phyloP scores from a whole-genome alignment of 2,113 vertebrate genomes.

The Neogale vison region DNA sequence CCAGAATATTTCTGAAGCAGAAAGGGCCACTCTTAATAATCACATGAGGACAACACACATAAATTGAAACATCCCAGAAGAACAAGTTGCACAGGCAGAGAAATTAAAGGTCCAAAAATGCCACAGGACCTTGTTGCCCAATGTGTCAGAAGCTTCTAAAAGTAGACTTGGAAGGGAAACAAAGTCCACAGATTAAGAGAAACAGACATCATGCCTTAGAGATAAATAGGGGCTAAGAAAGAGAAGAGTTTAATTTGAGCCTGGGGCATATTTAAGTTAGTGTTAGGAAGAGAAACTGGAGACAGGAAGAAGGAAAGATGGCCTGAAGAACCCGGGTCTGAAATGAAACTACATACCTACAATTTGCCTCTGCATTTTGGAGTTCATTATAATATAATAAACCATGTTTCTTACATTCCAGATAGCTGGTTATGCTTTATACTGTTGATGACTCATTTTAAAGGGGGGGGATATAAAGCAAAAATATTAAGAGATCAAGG shows the following conservation, averaged over 20 bases:
- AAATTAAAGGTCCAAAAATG: not conserved
- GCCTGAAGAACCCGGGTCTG: not conserved
- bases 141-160: not conserved
- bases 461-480: not conserved
- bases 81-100: not conserved
- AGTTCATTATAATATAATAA: constrained; percentile 29
- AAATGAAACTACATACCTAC: not conserved
- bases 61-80: not conserved
- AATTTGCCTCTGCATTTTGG: not conserved
- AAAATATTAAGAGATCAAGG: constrained; percentile 24
- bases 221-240: not conserved
- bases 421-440: constrained; percentile 51
- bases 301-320: not conserved
- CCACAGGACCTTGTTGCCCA: not conserved
- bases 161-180: not conserved
- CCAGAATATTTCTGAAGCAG: not conserved
- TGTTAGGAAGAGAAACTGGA: not conserved
- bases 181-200: not conserved
- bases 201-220: not conserved
- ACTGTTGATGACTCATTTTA: constrained; percentile 16
- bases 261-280: not conserved
- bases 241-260: not conserved
- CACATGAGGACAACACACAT: not conserved
- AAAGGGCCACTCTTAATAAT: not conserved
- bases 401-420: not conserved